Percentiles rank a stretch among this genome's conserved stretches.
These are phyloP conservation scores for Drosophila ambigua DNA, from an alignment of 1,140 invertebrate genomes.

Conservation along the genomic window DNA sequence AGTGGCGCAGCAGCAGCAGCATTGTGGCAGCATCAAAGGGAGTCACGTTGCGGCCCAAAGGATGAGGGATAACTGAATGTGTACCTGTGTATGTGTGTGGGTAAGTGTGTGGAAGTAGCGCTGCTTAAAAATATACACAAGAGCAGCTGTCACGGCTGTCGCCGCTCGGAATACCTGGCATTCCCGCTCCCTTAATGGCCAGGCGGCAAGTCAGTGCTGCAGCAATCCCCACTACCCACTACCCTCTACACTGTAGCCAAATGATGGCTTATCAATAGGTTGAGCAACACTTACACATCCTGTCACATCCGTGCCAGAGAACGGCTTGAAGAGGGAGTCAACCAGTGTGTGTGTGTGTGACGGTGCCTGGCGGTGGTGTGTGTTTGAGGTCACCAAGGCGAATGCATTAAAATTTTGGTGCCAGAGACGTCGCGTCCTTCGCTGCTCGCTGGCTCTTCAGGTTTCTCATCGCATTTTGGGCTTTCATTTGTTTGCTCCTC, in stretches of 20 bases:
- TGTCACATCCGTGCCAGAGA: slow-evolving; percentile 14
- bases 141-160: slow-evolving; percentile 27
- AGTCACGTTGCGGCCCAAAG: slow-evolving; percentile 55
- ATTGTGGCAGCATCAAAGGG: slow-evolving; percentile 35
- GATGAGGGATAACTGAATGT: slow-evolving; percentile 45
- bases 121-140: slow-evolving; percentile 56
- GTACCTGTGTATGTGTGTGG: slow-evolving; percentile 5
- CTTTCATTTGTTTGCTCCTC: slow-evolving; percentile 30
- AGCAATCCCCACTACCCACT: too few species aligned
- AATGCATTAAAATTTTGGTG: slow-evolving; percentile 47
- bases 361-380: not conserved
- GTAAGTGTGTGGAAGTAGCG: too few species aligned
- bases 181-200: too few species aligned
- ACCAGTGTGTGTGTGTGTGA: not conserved
- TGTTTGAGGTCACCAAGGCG: slow-evolving; percentile 58
- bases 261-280: slow-evolving; percentile 50
- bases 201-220: too few species aligned
- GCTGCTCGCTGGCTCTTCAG: slow-evolving; percentile 22
- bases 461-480: slow-evolving; percentile 20
- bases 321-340: slow-evolving; percentile 3
- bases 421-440: slow-evolving; percentile 23
- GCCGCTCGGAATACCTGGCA: too few species aligned
- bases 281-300: slow-evolving; percentile 53
- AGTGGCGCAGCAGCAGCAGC: slow-evolving; percentile 19
- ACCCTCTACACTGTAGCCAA: not conserved